phyloP scores from a whole-genome alignment of 1,140 invertebrate genomes.

The Bicyclus anynana region DNA sequence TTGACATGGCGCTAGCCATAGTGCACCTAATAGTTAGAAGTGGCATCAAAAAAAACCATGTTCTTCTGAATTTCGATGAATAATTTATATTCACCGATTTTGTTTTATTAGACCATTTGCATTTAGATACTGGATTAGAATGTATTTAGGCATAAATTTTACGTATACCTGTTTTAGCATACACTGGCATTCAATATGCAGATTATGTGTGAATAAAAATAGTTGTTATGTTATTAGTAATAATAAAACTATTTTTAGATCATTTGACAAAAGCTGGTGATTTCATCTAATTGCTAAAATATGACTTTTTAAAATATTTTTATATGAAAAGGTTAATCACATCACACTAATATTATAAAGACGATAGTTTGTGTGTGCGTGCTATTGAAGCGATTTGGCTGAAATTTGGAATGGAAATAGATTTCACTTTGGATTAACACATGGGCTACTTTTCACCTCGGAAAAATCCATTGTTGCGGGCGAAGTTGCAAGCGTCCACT shows the following conservation, averaged over 20 bases:
- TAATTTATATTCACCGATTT: neutral
- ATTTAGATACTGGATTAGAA: neutral
- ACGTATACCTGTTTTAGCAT: neutral
- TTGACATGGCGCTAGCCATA: neutral
- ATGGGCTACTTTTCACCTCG: too few species aligned
- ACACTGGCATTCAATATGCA: slow-evolving; percentile 1
- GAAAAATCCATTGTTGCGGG: too few species aligned
- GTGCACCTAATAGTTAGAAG: neutral
- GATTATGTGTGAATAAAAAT: neutral
- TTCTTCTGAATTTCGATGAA: neutral
- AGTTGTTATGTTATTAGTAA: neutral
- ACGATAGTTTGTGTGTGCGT: too few species aligned
- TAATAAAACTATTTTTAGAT: neutral
- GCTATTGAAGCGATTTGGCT: too few species aligned
- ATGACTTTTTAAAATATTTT: too few species aligned
- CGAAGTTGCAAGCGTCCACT: too few species aligned
- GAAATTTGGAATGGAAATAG: too few species aligned
- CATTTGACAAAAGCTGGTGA: too few species aligned
- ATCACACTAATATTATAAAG: too few species aligned
- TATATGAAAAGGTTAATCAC: too few species aligned
- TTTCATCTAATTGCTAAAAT: too few species aligned
- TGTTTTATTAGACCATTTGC: neutral
- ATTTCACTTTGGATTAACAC: too few species aligned
- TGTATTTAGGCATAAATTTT: neutral
- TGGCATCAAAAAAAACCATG: neutral